These are phyloP conservation scores for Caenorhabditis panamensis DNA, from an alignment of 2,888 invertebrate genomes.

Conservation along the genomic window DNA sequence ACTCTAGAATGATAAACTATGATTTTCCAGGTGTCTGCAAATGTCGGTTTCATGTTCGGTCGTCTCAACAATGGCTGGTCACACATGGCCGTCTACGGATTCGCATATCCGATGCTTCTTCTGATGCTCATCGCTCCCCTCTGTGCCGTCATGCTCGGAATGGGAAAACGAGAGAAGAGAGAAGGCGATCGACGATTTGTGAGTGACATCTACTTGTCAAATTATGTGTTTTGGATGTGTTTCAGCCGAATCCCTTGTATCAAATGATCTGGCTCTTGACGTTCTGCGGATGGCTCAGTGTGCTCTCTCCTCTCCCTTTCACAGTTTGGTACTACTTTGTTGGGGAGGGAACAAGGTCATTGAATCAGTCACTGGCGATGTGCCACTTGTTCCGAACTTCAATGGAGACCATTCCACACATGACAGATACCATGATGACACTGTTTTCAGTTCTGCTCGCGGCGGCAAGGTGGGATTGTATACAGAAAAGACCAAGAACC, in stretches of 20 bases:
- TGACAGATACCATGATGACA: conserved; percentile 80
- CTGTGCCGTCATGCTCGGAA: conserved; percentile 80
- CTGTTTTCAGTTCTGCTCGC: conserved; percentile 78
- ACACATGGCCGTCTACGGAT: conserved; percentile 79
- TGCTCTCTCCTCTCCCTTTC: conserved; percentile 79
- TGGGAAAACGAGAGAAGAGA: conserved; percentile 80
- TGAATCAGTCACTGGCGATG: conserved; percentile 79
- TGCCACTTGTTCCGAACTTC: conserved; percentile 80
- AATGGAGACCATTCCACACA: conserved; percentile 80
- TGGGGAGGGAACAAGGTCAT: conserved; percentile 75
- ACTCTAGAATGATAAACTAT: too few species aligned
- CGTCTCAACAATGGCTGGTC: conserved; percentile 79
- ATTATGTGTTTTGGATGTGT: background rate
- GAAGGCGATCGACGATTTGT: conserved; percentile 80
- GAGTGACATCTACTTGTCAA: conserved; percentile 39
- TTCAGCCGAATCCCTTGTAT: conserved; percentile 79
- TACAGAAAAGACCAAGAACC: background rate
- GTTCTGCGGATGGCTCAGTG: conserved; percentile 79
- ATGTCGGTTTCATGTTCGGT: conserved; percentile 81
- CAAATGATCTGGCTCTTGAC: conserved; percentile 81
- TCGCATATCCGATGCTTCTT: conserved; percentile 80
- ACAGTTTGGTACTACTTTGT: conserved; percentile 80
- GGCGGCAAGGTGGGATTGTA: conserved; percentile 70
- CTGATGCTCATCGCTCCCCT: conserved; percentile 78
- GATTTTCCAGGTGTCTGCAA: conserved; percentile 74